Percentiles rank a stretch among this genome's conserved stretches.
These are phyloP conservation scores for Ptychobarbus kaznakovi DNA, from an alignment of 2,797 vertebrate genomes.

Conservation along the genomic window DNA sequence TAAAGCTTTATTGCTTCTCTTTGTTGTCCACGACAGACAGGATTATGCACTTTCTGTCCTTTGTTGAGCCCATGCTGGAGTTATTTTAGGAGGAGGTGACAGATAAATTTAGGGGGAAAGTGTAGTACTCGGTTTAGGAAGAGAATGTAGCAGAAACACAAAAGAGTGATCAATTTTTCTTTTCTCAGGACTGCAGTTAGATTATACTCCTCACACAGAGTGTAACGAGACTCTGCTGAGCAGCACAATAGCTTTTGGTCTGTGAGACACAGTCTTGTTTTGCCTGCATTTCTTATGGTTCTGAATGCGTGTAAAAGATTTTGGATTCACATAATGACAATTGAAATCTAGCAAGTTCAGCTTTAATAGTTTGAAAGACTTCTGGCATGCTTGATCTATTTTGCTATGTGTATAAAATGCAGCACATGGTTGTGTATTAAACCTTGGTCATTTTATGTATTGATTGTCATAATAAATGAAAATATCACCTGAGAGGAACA, in stretches of 20 bases:
- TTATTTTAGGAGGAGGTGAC: constrained; percentile 30
- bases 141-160: constrained; percentile 14
- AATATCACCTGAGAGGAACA: constrained; percentile 77
- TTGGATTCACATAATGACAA: constrained; percentile 4
- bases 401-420: constrained; percentile 12
- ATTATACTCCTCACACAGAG: constrained; percentile 22
- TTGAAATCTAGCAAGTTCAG: not conserved
- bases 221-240: constrained; percentile 34
- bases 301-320: not conserved
- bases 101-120: not conserved
- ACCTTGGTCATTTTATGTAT: constrained; percentile 77
- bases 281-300: constrained; percentile 6
- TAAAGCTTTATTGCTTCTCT: constrained; percentile 27
- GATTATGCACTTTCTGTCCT: not conserved
- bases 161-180: constrained; percentile 36
- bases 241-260: constrained; percentile 37
- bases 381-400: constrained; percentile 21
- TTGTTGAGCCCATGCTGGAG: not conserved
- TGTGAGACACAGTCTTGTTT: constrained; percentile 13
- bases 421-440: constrained; percentile 71
- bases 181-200: constrained; percentile 34
- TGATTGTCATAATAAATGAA: constrained; percentile 78
- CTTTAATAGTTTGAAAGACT: constrained; percentile 32
- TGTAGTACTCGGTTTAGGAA: not conserved
- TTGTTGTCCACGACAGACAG: not conserved